These are phyloP conservation scores for Microcebus jonahi DNA, from an alignment of 2,113 vertebrate species.

Conservation along the genomic window DNA sequence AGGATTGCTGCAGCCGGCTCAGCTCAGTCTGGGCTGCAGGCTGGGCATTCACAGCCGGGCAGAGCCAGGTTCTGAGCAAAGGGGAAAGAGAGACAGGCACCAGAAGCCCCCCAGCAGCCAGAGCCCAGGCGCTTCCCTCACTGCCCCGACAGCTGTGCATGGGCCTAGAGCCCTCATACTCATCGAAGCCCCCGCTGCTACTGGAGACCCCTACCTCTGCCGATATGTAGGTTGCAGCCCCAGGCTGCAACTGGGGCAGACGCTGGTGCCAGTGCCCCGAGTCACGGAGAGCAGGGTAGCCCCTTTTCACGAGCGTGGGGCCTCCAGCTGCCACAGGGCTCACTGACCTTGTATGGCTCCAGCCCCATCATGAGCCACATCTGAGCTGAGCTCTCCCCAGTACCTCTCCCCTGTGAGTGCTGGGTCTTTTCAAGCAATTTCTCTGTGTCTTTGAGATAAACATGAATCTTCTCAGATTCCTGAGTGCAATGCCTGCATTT, in stretches of 20 bases:
- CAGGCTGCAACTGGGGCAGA: neutral
- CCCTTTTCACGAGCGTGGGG: rapidly evolving
- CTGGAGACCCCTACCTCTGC: too few relatives aligned
- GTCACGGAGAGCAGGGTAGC: rapidly evolving
- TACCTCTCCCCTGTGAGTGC: rapidly evolving
- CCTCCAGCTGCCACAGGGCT: neutral
- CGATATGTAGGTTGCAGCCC: too few relatives aligned
- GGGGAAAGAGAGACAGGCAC: neutral
- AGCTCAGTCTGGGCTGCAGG: neutral
- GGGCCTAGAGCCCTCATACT: neutral
- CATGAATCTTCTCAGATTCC: neutral
- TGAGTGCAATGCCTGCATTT: rapidly evolving
- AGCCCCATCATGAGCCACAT: rapidly evolving
- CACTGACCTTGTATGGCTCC: rapidly evolving
- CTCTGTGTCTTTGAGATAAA: neutral
- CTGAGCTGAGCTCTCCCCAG: neutral
- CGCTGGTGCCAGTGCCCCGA: rapidly evolving
- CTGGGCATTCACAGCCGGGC: rapidly evolving
- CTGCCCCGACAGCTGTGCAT: rapidly evolving
- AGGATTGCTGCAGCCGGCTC: neutral
- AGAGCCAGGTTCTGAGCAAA: neutral
- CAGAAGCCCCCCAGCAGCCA: rapidly evolving
- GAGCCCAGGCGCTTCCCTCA: neutral
- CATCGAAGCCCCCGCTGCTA: rapidly evolving
- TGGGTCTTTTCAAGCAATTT: neutral